Evolutionary conservation across 2,113 vertebrate species (phyloP), one percentile per base, ranked within the genome.

Genomic region (Muscicapa adusta): DNA sequence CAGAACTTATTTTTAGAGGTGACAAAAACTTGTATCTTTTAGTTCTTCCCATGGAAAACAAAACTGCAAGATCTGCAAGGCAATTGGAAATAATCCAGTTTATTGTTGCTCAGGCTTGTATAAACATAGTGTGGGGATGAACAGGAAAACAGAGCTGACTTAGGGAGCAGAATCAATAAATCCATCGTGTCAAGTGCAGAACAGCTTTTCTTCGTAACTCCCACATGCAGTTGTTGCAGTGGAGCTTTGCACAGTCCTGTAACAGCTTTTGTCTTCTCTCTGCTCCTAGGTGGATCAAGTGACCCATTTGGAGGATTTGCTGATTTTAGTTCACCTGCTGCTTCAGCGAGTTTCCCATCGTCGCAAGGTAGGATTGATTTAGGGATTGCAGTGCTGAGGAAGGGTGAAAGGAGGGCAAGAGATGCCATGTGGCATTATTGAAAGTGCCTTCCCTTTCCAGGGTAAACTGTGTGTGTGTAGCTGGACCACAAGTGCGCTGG

Each of bases 231-330:
- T 80, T 72, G n/a, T 48, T 83, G 67, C 54, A 47, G 1, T 57
- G 60, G 71, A 47, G 25, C 70, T 74, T 89, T 71, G 76, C 62
- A 34, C 57, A 60, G 6, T 50, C 65, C 54, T 51, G 23, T 80
- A 68, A 93, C 45, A 80, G 38, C 40, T 25, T 47, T 92, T 93
- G 89, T 23, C 77, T 91, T 92, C 75, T n/a, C 89, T 92, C 53
- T 96, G 77, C 92, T 97, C 94, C 71, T 96, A 99, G 99, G 98
- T 98, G 98, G 97, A 77, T 96, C 97, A 43, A 83, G 98, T 97
- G 99, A 99, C 97, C 98, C 98, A 8, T 99, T 99, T 68, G 95
- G 98, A 94, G 99, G 98, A 92, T 99, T 99, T 98, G 99, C 99
- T 88, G 98, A 99, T 96, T 99, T 99, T 87, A 96, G 80, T 92